Base-by-base conservation (phyloP, 2,888 invertebrate species). In the Trisateles emortualis region DNA sequence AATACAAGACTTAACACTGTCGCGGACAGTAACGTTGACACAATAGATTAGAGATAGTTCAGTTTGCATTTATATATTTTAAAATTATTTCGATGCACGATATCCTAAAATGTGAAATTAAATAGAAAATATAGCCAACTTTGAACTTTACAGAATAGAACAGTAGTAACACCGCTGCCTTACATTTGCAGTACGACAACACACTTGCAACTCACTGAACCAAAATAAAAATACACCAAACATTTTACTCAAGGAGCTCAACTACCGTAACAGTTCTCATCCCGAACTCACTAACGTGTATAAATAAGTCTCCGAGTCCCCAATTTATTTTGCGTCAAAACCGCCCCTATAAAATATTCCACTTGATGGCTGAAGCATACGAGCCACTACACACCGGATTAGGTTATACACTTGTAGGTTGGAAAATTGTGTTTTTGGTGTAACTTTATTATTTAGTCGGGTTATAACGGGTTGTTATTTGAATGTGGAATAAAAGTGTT, bases 251-350 rank as follows among this genome's bases (percentile, higher is more conserved):
- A 44, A 43, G 22, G 32, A 29, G n/a, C 19, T 48, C 40, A 44
- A 40, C 53, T 14, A 49, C 48, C 44, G 48, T 33, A 40, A 54
- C 43, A 49, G 40, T 49, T 43, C 40, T 49, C 40, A 49, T 54
- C 22, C 33, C 35, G 26, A 33, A 51, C 39, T 40, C 44, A 49
- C 70, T 68, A 66, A 68, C 71, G 67, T 67, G 54, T 69, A 64
- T 64, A 70, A 70, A 70, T 69, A 70, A 67, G 52, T 47, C 56
- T 60, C 54, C 42, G 52, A 69, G 67, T 59, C 71, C 63, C 64
- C 68, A 70, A 69, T 70, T 69, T 70, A 67, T 69, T 70, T 70
- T 67, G 54, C 71, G 68, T 64, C 68, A 58, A 44, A 54, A 40
- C 40, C 35, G 44, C 38, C 40, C 35, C 40, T 35, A 55, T 55